These are phyloP conservation scores for Asarcornis scutulata DNA, from an alignment of 2,113 vertebrate genomes.

Conservation along the genomic window DNA sequence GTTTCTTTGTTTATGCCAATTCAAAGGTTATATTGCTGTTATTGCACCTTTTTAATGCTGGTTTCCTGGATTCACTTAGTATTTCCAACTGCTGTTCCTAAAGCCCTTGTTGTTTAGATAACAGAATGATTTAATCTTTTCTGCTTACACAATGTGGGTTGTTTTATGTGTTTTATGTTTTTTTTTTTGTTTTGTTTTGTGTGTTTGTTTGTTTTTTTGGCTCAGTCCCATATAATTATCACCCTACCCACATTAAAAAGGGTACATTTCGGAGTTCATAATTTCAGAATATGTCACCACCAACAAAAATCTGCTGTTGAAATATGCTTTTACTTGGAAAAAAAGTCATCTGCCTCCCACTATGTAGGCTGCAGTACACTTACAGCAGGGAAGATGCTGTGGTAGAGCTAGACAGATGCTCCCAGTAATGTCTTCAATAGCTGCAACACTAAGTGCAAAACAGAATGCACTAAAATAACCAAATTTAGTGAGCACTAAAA, in stretches of 20 bases:
- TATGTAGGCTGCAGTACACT: neutral
- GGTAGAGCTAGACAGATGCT: neutral
- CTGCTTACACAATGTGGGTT: neutral
- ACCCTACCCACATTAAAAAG: neutral
- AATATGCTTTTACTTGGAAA: neutral
- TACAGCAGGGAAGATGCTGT: neutral
- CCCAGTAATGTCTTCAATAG: neutral
- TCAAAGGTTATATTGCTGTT: neutral
- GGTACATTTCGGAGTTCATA: neutral
- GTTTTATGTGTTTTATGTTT: neutral
- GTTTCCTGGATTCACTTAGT: neutral
- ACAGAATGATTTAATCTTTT: slow-evolving; percentile 19
- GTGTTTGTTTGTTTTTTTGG: neutral
- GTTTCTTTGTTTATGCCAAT: neutral
- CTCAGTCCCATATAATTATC: neutral
- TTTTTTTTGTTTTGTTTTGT: neutral
- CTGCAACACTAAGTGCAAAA: neutral
- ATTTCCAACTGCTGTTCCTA: neutral
- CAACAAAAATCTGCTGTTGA: neutral
- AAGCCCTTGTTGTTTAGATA: slow-evolving; percentile 3
- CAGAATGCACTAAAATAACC: neutral
- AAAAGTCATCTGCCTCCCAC: slow-evolving; percentile 4
- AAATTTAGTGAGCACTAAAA: neutral
- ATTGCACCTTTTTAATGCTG: neutral
- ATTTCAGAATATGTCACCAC: neutral